Evolutionary conservation across 2,888 invertebrate genomes (phyloP).

Genomic region (Phasia obesa): DNA sequence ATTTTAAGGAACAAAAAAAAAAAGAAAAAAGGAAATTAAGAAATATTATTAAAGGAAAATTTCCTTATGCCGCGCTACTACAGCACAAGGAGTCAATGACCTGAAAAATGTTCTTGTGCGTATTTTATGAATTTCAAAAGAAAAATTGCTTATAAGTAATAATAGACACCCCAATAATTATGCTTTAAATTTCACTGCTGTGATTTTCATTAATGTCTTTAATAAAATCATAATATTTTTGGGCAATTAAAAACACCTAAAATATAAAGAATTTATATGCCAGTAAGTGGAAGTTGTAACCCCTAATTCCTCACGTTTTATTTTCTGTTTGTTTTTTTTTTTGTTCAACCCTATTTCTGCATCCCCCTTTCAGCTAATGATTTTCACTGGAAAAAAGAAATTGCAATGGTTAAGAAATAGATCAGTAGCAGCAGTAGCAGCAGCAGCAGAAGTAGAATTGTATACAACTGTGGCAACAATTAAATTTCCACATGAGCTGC

Average conservation of each 20-base stretch:
- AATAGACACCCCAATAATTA: slow-evolving; percentile 63
- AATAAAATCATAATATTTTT: slow-evolving; percentile 69
- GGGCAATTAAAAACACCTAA: slow-evolving; percentile 71
- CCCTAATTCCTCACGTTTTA: slow-evolving; percentile 45
- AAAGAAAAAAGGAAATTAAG: neutral
- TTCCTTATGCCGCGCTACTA: neutral
- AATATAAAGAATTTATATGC: slow-evolving; percentile 47
- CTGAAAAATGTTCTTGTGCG: slow-evolving; percentile 30
- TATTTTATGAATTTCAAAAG: neutral
- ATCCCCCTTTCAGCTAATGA: slow-evolving; percentile 36
- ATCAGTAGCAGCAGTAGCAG: slow-evolving; percentile 16
- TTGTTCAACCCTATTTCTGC: slow-evolving; percentile 51
- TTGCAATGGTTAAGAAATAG: slow-evolving; percentile 51
- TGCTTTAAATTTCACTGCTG: slow-evolving; percentile 59
- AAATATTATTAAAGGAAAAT: slow-evolving; percentile 10
- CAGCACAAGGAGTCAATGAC: slow-evolving; percentile 50
- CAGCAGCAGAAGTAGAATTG: slow-evolving; percentile 8
- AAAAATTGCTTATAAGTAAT: neutral
- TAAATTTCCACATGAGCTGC: slow-evolving; percentile 80
- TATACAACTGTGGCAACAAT: slow-evolving; percentile 74
- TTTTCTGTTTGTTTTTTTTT: neutral
- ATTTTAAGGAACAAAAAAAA: neutral
- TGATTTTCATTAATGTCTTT: slow-evolving; percentile 62
- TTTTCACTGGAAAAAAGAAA: slow-evolving; percentile 21
- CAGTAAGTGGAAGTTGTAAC: slow-evolving; percentile 34